Conservation (phyloP, 2,888 invertebrate genomes). For the Druceiella hillmani region DNA sequence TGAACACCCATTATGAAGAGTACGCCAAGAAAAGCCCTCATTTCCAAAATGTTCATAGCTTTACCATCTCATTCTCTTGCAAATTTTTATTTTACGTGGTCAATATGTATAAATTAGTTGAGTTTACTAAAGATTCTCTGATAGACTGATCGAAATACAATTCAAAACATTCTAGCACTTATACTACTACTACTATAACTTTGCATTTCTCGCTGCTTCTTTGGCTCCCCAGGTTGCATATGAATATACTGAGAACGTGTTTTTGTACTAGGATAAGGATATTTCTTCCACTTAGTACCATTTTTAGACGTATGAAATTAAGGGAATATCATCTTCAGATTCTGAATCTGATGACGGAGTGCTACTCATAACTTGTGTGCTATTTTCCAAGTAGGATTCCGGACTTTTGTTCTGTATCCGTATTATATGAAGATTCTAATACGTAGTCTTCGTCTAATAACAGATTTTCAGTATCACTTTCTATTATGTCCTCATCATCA, state of each 20-base stretch:
- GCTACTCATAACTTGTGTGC: not conserved
- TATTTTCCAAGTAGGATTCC: not conserved
- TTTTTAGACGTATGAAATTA: not conserved
- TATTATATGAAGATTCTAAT: not conserved
- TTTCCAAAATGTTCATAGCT: conserved; percentile 1
- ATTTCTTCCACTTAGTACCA: conserved; percentile 1
- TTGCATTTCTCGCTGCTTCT: not conserved
- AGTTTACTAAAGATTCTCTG: not conserved
- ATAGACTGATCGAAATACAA: not conserved
- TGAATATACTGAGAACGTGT: not conserved
- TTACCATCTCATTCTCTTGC: not conserved
- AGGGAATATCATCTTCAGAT: not conserved
- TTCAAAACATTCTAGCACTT: conserved; percentile 1
- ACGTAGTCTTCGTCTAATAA: not conserved
- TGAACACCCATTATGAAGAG: too few species aligned
- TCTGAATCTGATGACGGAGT: not conserved
- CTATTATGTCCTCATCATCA: too few species aligned
- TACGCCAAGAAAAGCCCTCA: not conserved
- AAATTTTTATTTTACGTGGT: not conserved
- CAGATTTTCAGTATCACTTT: too few species aligned
- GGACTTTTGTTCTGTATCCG: not conserved
- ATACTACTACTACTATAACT: too few species aligned
- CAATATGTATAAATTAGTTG: not conserved
- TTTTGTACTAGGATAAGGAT: not conserved
- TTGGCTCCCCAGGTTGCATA: not conserved